phyloP scores from a whole-genome alignment of 2,888 invertebrate genomes.

The Conomelus anceps region DNA sequence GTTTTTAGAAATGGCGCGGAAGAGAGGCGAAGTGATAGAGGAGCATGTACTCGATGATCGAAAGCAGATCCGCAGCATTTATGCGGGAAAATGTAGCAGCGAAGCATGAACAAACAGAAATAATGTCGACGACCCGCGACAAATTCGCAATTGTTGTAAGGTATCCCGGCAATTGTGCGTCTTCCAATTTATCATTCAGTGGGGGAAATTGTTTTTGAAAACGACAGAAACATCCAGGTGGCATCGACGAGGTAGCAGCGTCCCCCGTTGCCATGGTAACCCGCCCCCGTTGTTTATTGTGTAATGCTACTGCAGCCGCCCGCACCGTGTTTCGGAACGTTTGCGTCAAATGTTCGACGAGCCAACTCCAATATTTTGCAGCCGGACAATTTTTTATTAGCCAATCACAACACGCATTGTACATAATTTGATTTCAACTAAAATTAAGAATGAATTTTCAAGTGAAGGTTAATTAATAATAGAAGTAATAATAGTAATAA shows the following conservation, averaged over 20 bases:
- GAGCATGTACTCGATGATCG: not conserved
- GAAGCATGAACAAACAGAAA: not conserved
- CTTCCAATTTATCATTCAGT: not conserved
- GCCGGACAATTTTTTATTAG: not conserved
- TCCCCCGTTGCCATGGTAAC: not conserved
- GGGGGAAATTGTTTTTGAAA: not conserved
- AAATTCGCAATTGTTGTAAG: not conserved
- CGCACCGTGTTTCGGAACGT: not conserved
- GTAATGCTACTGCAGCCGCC: not conserved
- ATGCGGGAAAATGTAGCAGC: not conserved
- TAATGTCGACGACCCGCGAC: not conserved
- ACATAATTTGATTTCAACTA: no score
- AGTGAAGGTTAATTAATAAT: no score
- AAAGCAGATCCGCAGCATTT: not conserved
- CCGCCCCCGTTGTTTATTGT: not conserved
- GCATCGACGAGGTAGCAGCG: not conserved
- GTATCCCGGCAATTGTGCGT: not conserved
- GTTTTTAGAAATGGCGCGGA: not conserved
- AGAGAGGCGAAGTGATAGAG: not conserved
- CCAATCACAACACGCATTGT: not conserved
- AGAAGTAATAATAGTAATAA: no score
- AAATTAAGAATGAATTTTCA: no score
- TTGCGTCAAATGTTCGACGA: not conserved
- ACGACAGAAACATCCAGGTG: not conserved
- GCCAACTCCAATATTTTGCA: not conserved